Evolutionary conservation across 1,140 invertebrate genomes (phyloP).

Genomic region (Cyphomyrmex costatus): DNA sequence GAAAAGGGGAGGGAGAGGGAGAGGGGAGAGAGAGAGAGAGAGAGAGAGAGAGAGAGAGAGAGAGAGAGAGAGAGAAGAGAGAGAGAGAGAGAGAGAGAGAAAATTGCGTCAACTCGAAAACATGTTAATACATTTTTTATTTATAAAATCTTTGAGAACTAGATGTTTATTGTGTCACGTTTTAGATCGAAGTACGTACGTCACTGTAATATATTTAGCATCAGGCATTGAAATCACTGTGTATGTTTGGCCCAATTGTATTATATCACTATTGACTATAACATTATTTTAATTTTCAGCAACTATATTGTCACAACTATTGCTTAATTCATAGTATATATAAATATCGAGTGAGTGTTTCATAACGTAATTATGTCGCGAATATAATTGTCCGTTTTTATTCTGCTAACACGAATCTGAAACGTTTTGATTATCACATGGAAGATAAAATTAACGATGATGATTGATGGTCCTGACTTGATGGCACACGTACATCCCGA

Average conservation of each 20-base stretch:
- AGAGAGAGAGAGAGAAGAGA: too few species aligned
- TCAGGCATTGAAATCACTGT: slow-evolving; percentile 55
- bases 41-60: too few species aligned
- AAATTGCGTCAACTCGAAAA: slow-evolving; percentile 58
- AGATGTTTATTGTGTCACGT: slow-evolving; percentile 49
- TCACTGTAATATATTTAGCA: slow-evolving; percentile 58
- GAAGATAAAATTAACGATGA: slow-evolving; percentile 69
- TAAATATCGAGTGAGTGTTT: neutral
- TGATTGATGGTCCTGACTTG: slow-evolving; percentile 82
- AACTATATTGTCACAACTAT: slow-evolving; percentile 7
- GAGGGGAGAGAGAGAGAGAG: too few species aligned
- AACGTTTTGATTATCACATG: slow-evolving; percentile 56
- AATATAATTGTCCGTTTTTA: slow-evolving; percentile 24
- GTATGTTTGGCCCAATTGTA: neutral
- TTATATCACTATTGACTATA: neutral
- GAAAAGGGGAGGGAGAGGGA: too few species aligned
- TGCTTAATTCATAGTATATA: neutral
- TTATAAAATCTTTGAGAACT: slow-evolving; percentile 19
- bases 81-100: too few species aligned
- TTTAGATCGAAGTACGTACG: slow-evolving; percentile 52
- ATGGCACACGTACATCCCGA: slow-evolving; percentile 73
- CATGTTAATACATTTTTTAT: slow-evolving; percentile 17
- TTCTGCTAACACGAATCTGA: slow-evolving; percentile 54
- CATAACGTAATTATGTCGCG: neutral
- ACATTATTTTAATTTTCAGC: slow-evolving; percentile 34